Base-by-base conservation (phyloP, 2,113 vertebrate species). In the Excalfactoria chinensis region DNA sequence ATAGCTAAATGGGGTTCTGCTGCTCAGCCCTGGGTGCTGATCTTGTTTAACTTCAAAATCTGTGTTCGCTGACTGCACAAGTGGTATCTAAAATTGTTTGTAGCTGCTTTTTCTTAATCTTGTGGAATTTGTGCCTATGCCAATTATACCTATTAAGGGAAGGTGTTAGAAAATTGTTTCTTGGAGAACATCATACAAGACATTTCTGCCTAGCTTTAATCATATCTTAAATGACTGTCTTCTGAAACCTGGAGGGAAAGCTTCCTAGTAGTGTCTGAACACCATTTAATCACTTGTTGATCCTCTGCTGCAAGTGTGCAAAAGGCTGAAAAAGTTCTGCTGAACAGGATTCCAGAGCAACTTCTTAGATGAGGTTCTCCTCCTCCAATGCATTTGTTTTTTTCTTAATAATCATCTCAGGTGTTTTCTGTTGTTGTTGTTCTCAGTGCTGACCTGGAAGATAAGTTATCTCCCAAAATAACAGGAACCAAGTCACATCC, bases 21-120 rank as follows among this genome's bases (percentile, higher is more conserved):
- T 69, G 69, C 80, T 28, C 2, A 7, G 59, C 17, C 46, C 23
- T 8, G 5, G 2, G 8, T 18, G n/a, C 55, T 15, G 25, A 21
- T 11, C 66, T 75, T 0, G 2, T 9, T n/a, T 5, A 11, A 8
- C 43, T 77, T 53, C 26, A 43, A 25, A 66, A 55, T 37, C 22
- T 18, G 8, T 5, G 30, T 46, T 73, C 0, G 0, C 28, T 40
- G 41, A 48, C 60, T 41, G 35, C 22, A 12, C 3, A 13, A 68
- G 28, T 15, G 26, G 73, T 3, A 26, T 25, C 59, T 76, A 9
- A 23, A 67, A 13, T 8, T 20, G 46, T 48, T 41, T 2, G n/a
- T 8, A 79, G 56, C 9, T 76, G 72, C 22, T 60, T 59, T 40
- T 56, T 6, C 17, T 69, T 51, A 4, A 9, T 20, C 51, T 49